A percentile compares a stretch with the other conserved stretches of the same genome.
Evolutionary conservation across 2,113 vertebrate genomes (phyloP).

Genomic region (Gallinago paraguaiae): DNA sequence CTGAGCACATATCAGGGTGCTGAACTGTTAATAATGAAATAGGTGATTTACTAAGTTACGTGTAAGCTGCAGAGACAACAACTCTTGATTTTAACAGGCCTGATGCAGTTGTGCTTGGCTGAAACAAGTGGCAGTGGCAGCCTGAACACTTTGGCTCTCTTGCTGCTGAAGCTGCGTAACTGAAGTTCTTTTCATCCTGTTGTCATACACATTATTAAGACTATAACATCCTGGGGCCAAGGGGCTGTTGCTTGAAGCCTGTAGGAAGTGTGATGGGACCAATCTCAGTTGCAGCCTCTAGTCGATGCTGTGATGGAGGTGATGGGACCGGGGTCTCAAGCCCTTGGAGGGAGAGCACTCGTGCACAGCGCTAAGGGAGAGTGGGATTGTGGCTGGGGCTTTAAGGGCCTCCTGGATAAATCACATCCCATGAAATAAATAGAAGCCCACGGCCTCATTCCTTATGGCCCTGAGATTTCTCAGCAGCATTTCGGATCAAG

Average conservation of each 20-base stretch:
- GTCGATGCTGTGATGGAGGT: accelerated
- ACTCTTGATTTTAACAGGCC: no score
- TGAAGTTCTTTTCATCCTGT: neutral
- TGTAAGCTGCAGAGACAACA: neutral
- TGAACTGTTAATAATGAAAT: neutral
- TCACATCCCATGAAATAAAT: neutral
- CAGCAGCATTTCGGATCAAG: neutral
- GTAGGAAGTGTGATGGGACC: neutral
- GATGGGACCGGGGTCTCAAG: neutral
- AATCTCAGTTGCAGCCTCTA: neutral
- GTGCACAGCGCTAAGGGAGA: neutral
- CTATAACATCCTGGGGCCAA: no score
- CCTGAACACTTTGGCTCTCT: neutral
- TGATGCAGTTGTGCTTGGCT: neutral
- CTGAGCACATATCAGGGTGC: accelerated
- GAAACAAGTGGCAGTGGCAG: neutral
- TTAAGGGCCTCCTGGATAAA: neutral
- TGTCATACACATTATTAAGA: neutral
- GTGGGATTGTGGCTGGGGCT: neutral
- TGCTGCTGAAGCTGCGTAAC: neutral
- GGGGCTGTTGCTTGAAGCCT: neutral
- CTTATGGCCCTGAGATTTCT: neutral
- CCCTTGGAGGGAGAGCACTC: neutral
- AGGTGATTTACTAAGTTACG: no score
- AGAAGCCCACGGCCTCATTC: neutral